Base-by-base conservation (phyloP, 2,113 vertebrate species). In the Boulengeromyrus knoepffleri region DNA sequence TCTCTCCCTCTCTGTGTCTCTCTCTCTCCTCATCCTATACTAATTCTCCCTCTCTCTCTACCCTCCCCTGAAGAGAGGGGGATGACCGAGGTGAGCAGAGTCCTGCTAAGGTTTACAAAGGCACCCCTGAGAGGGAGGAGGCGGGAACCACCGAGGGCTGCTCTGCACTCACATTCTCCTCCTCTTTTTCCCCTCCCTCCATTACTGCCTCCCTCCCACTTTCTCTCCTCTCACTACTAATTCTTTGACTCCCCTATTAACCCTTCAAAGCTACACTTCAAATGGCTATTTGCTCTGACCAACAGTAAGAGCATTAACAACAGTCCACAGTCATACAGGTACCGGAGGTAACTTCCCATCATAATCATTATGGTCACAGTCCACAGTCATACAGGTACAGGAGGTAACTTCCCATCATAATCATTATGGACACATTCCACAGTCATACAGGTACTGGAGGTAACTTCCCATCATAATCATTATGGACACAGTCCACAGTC, bases 11-110 rank as follows among this genome's bases (percentile, higher is more conserved):
- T 92, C 91, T 90, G 89, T 92, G 88, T 88, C 89, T 88, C 91
- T 89, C 92, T 94, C 93, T 93, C 92, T 93, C 93, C 94, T 95
- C 94, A 95, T 94, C 93, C 94, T 94, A 93, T 89, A 94, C 93
- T 94, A 94, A 95, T 93, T 87, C 92, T 90, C 92, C 94, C 92
- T 92, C 93, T 95, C 93, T 93, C 91, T 94, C 95, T 94, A 91
- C 93, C 90, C 94, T 94, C 93, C 90, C 90, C 92, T 93, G 92
- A 92, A 53, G 74, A 87, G 87, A 91, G 88, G 88, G 89, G 89
- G 89, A 88, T 58, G 87, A 91, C 90, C 90, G 92, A 90, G 92
- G 87, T 92, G 89, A 90, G 90, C 90, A 93, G 93, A 85, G 42
- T 94, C 94, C 94, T 94, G 92, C 95, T 93, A 94, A 94, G 91